Conservation (phyloP, 2,888 invertebrate species). For the Meloe dianella region DNA sequence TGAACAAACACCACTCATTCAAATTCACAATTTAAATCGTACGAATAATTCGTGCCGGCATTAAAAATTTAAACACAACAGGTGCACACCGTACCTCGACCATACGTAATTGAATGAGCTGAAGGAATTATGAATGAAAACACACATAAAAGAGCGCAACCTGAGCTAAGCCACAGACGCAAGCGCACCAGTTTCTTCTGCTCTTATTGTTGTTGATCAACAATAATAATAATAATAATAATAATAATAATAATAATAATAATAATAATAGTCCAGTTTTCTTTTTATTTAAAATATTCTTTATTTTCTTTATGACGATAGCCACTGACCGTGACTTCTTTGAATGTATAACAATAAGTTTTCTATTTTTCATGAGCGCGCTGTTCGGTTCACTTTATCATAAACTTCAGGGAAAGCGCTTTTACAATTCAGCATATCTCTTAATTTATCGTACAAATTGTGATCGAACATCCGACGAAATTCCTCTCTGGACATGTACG, state of each 20-base stretch:
- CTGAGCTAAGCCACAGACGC: slow-evolving; percentile 32
- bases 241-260: not conserved
- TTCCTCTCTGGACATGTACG: slow-evolving; percentile 75
- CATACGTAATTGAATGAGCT: slow-evolving; percentile 45
- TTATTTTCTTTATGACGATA: slow-evolving; percentile 18
- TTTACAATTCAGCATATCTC: slow-evolving; percentile 66
- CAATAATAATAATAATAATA: not conserved
- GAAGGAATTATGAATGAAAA: slow-evolving; percentile 47
- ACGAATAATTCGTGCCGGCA: slow-evolving; percentile 21
- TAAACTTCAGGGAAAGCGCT: slow-evolving; percentile 82
- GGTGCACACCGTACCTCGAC: slow-evolving; percentile 38
- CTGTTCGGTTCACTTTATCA: slow-evolving; percentile 71
- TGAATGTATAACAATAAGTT: slow-evolving; percentile 14
- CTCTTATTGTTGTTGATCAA: not conserved
- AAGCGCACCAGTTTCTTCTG: slow-evolving; percentile 28
- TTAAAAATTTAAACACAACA: slow-evolving; percentile 23
- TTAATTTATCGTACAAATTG: slow-evolving; percentile 71
- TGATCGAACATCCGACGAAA: slow-evolving; percentile 84
- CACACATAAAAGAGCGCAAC: slow-evolving; percentile 27
- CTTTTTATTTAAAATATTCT: slow-evolving; percentile 18
- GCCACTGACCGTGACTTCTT: slow-evolving; percentile 23
- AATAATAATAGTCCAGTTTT: too few relatives aligned
- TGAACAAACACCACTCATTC: slow-evolving; percentile 23
- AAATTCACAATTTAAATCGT: slow-evolving; percentile 13
- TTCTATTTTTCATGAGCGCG: slow-evolving; percentile 52